Evolutionary conservation across 2,888 invertebrate genomes (phyloP), one percentile per base, ranked within the genome.

Genomic region (Dolichomitus sp.): DNA sequence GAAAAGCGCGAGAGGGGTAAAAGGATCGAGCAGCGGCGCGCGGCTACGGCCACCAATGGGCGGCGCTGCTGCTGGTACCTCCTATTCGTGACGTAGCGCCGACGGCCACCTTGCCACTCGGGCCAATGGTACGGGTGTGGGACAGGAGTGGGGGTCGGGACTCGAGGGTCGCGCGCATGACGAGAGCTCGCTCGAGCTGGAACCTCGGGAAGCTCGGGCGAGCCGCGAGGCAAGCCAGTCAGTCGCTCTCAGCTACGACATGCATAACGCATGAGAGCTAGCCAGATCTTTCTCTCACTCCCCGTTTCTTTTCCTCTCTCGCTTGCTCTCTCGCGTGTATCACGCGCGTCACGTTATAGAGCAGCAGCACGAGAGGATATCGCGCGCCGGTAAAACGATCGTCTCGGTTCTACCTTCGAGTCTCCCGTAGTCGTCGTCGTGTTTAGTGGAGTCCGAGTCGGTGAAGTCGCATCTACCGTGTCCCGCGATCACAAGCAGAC

Each of bases 261-360:
- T 95, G 95, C 95, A 95, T 95, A 95, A 95, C 95, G 95, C 95
- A 95, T 95, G 95, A 95, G 94, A 94, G 94, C 92, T 87, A 91
- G 90, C 89, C 89, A 92, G 89, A 90, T 90, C 89, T 88, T 87
- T 84, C 85, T 87, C 87, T 87, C 81, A 81, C 83, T 79, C 81
- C 76, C 75, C 66, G 82, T 81, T 84, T 83, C 73, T 79, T 83
- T 85, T 83, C 80, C 68, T 68, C 61, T 82, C 72, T 76, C 72
- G 70, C 75, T 77, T 73, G 63, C 70, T 73, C 70, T 72, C 74
- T 63, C 69, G 68, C 68, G 45, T 50, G 17, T 37, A 40, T 45
- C 73, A 57, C 68, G 50, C 66, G 59, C 65, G 59, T 14, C 78
- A 72, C 61, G 68, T 66, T 76, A 68, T 66, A 69, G 42, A 72